phyloP scores from a whole-genome alignment of 2,888 invertebrate genomes.

The Sceliomorpha sp. region DNA sequence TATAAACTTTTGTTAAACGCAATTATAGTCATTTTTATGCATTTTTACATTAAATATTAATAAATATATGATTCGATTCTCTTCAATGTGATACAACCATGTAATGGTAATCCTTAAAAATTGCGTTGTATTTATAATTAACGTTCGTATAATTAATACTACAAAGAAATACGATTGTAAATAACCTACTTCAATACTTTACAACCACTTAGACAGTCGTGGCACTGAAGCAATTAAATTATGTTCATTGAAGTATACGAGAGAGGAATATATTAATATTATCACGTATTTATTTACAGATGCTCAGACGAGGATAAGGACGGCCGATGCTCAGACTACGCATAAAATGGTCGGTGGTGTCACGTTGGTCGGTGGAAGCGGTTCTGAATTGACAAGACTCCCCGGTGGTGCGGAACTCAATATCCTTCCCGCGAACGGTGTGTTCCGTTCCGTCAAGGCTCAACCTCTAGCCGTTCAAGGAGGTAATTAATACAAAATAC shows the following conservation, averaged over 20 bases:
- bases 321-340: slow-evolving; percentile 75
- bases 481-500: slow-evolving; percentile 64
- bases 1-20: too few relatives aligned
- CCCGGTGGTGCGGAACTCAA: slow-evolving; percentile 79
- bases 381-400: slow-evolving; percentile 77
- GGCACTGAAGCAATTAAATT: too few relatives aligned
- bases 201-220: too few relatives aligned
- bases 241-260: slow-evolving; percentile 1
- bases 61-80: too few relatives aligned
- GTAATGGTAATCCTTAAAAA: too few relatives aligned
- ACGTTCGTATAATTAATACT: too few relatives aligned
- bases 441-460: slow-evolving; percentile 71
- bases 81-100: too few relatives aligned
- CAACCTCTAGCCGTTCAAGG: slow-evolving; percentile 74
- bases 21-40: too few relatives aligned
- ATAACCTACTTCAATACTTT: too few relatives aligned
- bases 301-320: slow-evolving; percentile 75
- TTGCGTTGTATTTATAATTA: too few relatives aligned
- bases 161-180: too few relatives aligned
- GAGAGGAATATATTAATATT: slow-evolving; percentile 5
- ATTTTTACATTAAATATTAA: too few relatives aligned
- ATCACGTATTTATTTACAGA: slow-evolving; percentile 60
- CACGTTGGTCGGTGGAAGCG: slow-evolving; percentile 75
- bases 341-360: slow-evolving; percentile 80
- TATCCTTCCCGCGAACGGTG: slow-evolving; percentile 78